phyloP scores from a whole-genome alignment of 2,888 invertebrate species.

The Heliconius aoede region DNA sequence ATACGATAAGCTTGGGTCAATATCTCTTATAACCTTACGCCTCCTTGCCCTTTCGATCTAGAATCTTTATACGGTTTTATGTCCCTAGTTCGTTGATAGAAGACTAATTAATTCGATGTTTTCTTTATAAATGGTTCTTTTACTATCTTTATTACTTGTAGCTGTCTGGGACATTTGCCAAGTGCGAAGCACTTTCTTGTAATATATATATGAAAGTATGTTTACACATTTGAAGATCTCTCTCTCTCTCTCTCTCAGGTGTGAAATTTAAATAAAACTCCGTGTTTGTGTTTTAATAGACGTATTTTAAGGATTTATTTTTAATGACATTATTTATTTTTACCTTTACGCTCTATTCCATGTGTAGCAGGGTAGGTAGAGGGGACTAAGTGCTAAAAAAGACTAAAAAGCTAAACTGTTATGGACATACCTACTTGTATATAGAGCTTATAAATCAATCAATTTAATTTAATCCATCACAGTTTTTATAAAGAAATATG shows the following conservation, averaged over 20 bases:
- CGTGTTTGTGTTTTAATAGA: no score
- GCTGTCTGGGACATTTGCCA: background rate
- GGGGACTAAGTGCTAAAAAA: no score
- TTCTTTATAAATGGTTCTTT: background rate
- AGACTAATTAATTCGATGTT: background rate
- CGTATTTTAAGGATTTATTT: no score
- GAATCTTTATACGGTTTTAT: slow-evolving; percentile 14
- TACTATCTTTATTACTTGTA: background rate
- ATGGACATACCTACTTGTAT: no score
- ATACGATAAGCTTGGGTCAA: background rate
- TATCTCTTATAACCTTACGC: slow-evolving; percentile 17
- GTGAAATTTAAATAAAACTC: background rate
- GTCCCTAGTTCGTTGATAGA: slow-evolving; percentile 13
- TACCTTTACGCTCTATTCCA: no score
- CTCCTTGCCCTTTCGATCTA: slow-evolving; percentile 13
- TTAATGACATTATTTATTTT: no score
- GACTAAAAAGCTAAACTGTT: no score
- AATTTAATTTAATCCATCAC: no score
- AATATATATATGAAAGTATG: background rate
- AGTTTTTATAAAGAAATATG: no score
- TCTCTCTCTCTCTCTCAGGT: no score
- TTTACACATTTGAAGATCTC: background rate
- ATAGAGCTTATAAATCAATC: no score
- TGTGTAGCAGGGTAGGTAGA: no score
- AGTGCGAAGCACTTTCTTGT: background rate